These are phyloP conservation scores for Drosophila malerkotliana DNA, from an alignment of 1,140 invertebrate species.

Conservation along the genomic window DNA sequence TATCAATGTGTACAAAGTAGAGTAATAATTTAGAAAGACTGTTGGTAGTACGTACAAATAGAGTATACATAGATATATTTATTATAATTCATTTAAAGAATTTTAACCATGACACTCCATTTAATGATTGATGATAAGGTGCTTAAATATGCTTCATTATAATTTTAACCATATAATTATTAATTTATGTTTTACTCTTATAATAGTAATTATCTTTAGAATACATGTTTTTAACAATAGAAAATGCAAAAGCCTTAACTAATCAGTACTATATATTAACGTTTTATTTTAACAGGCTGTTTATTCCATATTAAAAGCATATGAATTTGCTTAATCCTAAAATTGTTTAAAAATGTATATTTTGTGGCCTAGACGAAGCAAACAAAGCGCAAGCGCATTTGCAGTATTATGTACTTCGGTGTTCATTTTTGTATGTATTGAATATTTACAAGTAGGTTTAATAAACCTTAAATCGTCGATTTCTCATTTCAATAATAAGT, in stretches of 20 bases:
- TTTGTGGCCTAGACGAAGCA: neutral
- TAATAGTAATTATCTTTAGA: constrained; percentile 27
- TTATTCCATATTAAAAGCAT: constrained; percentile 27
- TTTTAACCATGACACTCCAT: constrained; percentile 27
- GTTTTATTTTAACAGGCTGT: constrained; percentile 43
- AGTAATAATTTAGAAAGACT: constrained; percentile 27
- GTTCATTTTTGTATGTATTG: neutral
- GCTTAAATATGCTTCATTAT: constrained; percentile 1
- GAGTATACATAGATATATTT: constrained; percentile 24
- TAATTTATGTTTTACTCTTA: constrained; percentile 17
- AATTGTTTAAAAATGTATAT: neutral
- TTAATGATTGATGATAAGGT: constrained; percentile 11
- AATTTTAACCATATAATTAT: constrained; percentile 21
- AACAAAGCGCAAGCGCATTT: neutral
- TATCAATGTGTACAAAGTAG: constrained; percentile 24
- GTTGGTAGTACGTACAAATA: constrained; percentile 16
- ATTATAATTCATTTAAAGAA: constrained; percentile 18
- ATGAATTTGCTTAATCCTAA: constrained; percentile 7
- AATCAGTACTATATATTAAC: constrained; percentile 69
- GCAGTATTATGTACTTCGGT: neutral
- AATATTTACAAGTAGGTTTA: neutral
- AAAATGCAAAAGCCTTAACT: constrained; percentile 72
- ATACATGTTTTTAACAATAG: constrained; percentile 58
- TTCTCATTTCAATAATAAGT: neutral
- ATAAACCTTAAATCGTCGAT: neutral